Evolutionary conservation across 2,797 vertebrate species (phyloP).

Genomic region (Tenualosa thibaudeaui): DNA sequence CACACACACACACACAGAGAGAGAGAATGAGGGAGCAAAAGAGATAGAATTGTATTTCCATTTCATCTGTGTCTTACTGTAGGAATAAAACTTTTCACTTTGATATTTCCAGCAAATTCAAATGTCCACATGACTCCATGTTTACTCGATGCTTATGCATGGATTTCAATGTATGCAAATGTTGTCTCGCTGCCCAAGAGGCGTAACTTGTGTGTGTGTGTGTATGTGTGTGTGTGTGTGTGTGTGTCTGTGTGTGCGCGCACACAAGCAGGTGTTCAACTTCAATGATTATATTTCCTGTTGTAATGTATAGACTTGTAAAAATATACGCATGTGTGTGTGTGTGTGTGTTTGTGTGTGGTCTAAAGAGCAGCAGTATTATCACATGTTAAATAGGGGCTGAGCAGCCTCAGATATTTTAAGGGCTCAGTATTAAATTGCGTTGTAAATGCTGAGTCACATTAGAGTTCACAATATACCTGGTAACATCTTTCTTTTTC

Average conservation of each 20-base stretch:
- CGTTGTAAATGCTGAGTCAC: constrained; percentile 21
- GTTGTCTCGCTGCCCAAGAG: neutral
- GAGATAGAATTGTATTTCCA: neutral
- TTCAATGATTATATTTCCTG: too few species aligned
- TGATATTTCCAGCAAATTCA: neutral
- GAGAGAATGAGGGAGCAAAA: neutral
- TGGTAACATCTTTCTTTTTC: neutral
- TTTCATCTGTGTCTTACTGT: neutral
- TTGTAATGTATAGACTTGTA: neutral
- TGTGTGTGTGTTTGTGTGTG: constrained; percentile 19
- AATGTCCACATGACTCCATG: neutral
- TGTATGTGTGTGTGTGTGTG: constrained; percentile 4
- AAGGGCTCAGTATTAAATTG: constrained; percentile 15
- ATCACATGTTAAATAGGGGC: constrained; percentile 4
- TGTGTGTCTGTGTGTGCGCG: constrained; percentile 6
- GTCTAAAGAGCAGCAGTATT: neutral
- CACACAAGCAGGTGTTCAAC: neutral
- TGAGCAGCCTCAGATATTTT: constrained; percentile 10
- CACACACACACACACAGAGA: neutral
- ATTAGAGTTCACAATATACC: neutral
- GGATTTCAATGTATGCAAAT: neutral
- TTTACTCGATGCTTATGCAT: neutral
- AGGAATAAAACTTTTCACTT: neutral
- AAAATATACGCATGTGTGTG: neutral
- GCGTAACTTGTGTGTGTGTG: constrained; percentile 3